These are phyloP conservation scores for Muntiacus muntjak DNA, from an alignment of 2,113 vertebrate genomes.

Conservation along the genomic window DNA sequence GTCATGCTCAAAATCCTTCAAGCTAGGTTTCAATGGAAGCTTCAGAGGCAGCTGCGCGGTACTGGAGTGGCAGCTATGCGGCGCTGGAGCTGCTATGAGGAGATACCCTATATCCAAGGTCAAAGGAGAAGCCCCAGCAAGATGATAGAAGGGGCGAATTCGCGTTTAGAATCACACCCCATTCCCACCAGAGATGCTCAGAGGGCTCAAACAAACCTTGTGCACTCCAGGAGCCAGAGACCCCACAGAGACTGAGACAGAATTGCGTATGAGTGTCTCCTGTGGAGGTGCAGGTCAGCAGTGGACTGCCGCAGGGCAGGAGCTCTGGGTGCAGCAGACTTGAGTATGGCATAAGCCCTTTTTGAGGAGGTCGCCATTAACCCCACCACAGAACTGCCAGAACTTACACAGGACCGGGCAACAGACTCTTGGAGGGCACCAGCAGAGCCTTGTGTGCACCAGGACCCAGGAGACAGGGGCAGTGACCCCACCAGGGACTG, in stretches of 20 bases:
- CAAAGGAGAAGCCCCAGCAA: neutral
- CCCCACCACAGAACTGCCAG: neutral
- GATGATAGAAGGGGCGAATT: fast-evolving
- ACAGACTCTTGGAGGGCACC: neutral
- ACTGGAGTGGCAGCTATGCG: neutral
- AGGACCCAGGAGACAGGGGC: neutral
- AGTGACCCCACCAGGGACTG: neutral
- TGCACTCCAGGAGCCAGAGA: neutral
- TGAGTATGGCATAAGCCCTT: neutral
- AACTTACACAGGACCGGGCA: neutral
- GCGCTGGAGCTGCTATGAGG: neutral
- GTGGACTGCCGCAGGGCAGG: neutral
- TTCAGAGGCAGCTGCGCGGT: neutral
- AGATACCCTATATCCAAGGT: neutral
- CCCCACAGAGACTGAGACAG: neutral
- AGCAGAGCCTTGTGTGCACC: neutral
- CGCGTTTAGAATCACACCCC: neutral
- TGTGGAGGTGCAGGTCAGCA: neutral
- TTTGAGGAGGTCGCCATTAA: neutral
- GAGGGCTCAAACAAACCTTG: neutral
- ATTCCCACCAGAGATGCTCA: neutral
- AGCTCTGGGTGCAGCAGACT: neutral
- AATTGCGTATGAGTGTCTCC: neutral
- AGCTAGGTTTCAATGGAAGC: neutral
- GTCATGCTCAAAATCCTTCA: neutral